Conservation (phyloP, 2,797 vertebrate species). For the Platalea minor region DNA sequence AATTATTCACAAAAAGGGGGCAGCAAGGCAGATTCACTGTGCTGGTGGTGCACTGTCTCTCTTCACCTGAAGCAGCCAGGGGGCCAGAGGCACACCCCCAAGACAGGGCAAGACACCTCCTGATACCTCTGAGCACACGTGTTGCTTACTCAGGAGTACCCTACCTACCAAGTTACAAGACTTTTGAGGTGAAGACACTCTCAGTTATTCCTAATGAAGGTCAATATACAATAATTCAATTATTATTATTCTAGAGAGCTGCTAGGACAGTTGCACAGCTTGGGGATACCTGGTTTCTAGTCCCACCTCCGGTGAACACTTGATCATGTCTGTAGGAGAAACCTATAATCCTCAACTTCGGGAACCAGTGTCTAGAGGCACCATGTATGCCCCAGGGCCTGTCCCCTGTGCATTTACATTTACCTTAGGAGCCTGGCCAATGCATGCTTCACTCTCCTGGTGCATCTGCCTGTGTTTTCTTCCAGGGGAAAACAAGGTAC, state of each 20-base stretch:
- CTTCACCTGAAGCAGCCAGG: neutral
- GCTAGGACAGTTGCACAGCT: neutral
- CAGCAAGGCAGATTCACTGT: neutral
- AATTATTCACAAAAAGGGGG: neutral
- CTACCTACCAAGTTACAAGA: neutral
- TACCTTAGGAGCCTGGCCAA: neutral
- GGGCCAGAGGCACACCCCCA: neutral
- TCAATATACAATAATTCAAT: neutral
- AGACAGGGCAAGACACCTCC: rapidly evolving
- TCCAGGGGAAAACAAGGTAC: neutral
- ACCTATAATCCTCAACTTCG: neutral
- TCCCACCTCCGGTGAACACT: neutral
- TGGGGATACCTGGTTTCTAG: neutral
- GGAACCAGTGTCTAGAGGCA: neutral
- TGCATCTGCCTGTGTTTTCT: neutral
- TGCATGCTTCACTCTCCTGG: neutral
- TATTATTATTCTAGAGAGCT: neutral
- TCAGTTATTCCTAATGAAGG: neutral
- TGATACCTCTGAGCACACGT: neutral
- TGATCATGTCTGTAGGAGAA: neutral
- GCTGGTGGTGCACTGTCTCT: rapidly evolving
- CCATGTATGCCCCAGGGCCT: neutral
- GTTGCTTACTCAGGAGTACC: neutral
- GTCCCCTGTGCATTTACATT: neutral
- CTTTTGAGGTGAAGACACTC: neutral